Evolutionary conservation across 2,888 invertebrate genomes (phyloP).

Genomic region (Pemphredon lugubris): DNA sequence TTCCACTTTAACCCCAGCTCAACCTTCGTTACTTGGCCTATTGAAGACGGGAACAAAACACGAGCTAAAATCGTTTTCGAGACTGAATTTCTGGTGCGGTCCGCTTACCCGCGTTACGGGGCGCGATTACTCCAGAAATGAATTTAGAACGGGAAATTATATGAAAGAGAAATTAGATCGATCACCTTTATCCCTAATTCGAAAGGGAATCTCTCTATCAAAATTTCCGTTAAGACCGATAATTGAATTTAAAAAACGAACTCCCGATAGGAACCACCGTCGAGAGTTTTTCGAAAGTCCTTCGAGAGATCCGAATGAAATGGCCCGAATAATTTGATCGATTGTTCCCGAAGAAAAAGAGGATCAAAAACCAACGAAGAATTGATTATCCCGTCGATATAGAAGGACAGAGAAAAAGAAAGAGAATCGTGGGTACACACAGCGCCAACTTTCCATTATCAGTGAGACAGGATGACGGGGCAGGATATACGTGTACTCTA

Average conservation of each 20-base stretch:
- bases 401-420: conserved; percentile 1
- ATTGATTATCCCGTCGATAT: background rate
- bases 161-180: background rate
- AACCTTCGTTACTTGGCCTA: background rate
- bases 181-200: background rate
- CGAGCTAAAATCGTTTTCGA: conserved; percentile 2
- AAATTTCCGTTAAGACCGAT: too few species aligned
- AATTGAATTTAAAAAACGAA: too few species aligned
- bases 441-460: conserved; percentile 19
- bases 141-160: background rate
- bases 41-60: background rate
- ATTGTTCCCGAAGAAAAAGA: too few species aligned
- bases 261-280: too few species aligned
- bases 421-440: background rate
- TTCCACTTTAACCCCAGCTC: background rate
- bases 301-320: too few species aligned
- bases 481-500: conserved; percentile 18
- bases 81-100: conserved; percentile 1
- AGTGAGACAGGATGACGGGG: conserved; percentile 31
- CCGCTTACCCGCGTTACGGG: background rate
- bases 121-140: too few species aligned
- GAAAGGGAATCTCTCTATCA: too few species aligned
- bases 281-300: too few species aligned
- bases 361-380: background rate
- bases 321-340: too few species aligned